These are phyloP conservation scores for Drosophila eohydei DNA, from an alignment of 2,888 invertebrate genomes.

Conservation along the genomic window DNA sequence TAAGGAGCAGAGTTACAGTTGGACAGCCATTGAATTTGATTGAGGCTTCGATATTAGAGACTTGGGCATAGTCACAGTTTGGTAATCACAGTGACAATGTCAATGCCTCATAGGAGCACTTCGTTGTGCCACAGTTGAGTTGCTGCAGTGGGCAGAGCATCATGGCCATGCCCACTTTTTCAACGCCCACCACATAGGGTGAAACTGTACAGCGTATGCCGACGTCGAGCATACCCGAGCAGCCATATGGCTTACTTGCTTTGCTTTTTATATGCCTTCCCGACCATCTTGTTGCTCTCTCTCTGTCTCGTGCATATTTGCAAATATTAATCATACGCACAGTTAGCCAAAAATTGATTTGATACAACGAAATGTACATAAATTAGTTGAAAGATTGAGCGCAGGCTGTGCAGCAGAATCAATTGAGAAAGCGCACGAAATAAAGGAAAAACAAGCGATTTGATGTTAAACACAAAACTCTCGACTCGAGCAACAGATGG, in stretches of 20 bases:
- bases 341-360: conserved; percentile 49
- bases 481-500: conserved; percentile 49
- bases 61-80: too few relatives aligned
- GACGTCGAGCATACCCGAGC: neutral
- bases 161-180: neutral
- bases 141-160: neutral
- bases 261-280: conserved; percentile 14
- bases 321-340: conserved; percentile 76
- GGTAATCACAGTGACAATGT: too few relatives aligned
- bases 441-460: neutral
- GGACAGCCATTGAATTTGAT: too few relatives aligned
- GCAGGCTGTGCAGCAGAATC: conserved; percentile 26
- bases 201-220: neutral
- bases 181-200: neutral
- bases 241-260: neutral
- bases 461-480: neutral
- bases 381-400: conserved; percentile 45
- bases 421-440: conserved; percentile 15
- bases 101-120: too few relatives aligned
- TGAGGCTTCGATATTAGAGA: too few relatives aligned
- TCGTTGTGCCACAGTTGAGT: too few relatives aligned
- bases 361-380: conserved; percentile 38
- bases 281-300: neutral
- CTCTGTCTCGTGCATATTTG: conserved; percentile 33
- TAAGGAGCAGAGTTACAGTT: too few relatives aligned